Evolutionary conservation across 2,888 invertebrate genomes (phyloP), one percentile per base, ranked within the genome.

Genomic region (Blastobasis lacticolella): DNA sequence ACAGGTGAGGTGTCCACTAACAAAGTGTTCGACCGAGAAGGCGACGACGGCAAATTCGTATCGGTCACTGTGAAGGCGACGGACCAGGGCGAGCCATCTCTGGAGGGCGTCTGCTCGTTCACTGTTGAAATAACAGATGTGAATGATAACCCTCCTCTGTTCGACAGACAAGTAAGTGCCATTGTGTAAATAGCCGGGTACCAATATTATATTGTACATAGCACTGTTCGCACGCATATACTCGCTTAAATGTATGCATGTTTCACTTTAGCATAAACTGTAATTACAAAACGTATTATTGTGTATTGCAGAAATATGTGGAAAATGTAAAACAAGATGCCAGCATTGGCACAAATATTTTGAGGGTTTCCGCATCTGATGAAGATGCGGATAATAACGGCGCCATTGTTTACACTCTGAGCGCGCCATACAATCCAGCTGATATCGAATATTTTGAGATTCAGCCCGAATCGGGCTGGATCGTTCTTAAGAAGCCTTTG

Each of bases 41-140:
- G 97, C 0, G 98, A 98, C 66, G 97, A 97, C 76, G 97, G 97
- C 6, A 97, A 97, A 85, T 97, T 97, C 80, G 97, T 97, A 5
- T 97, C 97, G 0, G 97, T 97, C 5, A 98, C 98, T 0, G 96
- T 98, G 0, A 98, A 98, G 85, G 99, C 98, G 5, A 97, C 97
- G 0, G 99, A 99, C 91, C 96, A 98, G 76, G 99, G 98, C n/a
- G 97, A 97, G 77, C 98, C 98, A 1, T 97, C 97, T 0, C 82
- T 99, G 61, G 98, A 98, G 82, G 98, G 98, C 37, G 98, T 98
- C 61, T 99, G 99, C 81, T 98, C 98, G 6, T 99, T 99, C 78
- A 97, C 97, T 10, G 98, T 98, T 47, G 97, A 97, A 89, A 97
- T 99, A 50, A 97, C 97, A 1, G 99, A 99, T 79, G 96, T 97